Conservation (phyloP, 2,888 invertebrate species). For the Parelbella ahira region DNA sequence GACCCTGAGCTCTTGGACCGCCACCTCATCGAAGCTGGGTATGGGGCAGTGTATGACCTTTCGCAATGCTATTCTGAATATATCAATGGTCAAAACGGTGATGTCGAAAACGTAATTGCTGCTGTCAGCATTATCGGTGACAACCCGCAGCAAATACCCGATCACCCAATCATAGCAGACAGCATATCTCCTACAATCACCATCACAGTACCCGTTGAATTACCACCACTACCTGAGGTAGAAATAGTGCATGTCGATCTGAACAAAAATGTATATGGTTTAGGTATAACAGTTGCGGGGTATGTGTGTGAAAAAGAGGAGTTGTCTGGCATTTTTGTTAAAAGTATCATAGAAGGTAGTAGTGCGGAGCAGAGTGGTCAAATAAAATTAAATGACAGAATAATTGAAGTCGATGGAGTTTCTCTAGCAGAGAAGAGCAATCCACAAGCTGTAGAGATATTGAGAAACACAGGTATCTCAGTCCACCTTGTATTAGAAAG, state of each 20-base stretch:
- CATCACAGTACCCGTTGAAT: constrained; percentile 71
- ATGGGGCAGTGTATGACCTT: constrained; percentile 79
- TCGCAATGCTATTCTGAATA: constrained; percentile 65
- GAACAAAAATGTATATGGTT: constrained; percentile 93
- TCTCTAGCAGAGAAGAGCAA: constrained; percentile 95
- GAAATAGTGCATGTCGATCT: constrained; percentile 94
- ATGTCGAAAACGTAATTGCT: constrained; percentile 55
- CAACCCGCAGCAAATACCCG: constrained; percentile 64
- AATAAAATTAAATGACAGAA: constrained; percentile 97
- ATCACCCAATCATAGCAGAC: constrained; percentile 58
- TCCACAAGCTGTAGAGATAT: constrained; percentile 96
- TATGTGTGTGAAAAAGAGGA: constrained; percentile 99
- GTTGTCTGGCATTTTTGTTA: constrained; percentile 99
- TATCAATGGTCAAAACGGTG: constrained; percentile 59
- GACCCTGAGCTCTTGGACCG: constrained; percentile 95
- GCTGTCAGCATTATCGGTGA: constrained; percentile 70
- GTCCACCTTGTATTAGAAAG: constrained; percentile 95
- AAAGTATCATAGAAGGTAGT: constrained; percentile 98
- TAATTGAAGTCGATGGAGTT: constrained; percentile 96
- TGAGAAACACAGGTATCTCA: constrained; percentile 94
- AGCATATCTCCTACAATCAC: constrained; percentile 68
- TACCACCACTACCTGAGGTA: constrained; percentile 90
- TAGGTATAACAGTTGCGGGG: constrained; percentile 97
- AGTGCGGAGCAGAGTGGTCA: constrained; percentile 95
- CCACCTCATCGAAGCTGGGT: constrained; percentile 89